Percentiles rank a stretch among this genome's conserved stretches.
These are phyloP conservation scores for Sapajus apella DNA, from an alignment of 2,113 vertebrate species.

Conservation along the genomic window DNA sequence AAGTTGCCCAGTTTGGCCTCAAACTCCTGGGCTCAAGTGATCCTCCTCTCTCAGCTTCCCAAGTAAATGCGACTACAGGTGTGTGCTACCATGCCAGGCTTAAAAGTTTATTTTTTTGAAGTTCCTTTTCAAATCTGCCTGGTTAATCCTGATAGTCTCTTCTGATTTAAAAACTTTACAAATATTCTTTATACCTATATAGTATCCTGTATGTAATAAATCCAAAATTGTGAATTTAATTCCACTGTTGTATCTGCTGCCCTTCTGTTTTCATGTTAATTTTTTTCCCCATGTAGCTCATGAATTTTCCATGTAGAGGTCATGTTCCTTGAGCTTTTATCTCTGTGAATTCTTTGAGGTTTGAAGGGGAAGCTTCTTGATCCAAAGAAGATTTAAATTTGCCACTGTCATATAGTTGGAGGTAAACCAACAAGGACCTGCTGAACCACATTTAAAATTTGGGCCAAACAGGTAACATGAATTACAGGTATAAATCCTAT, in stretches of 20 bases:
- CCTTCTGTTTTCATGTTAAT: not conserved
- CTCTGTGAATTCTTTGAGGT: not conserved
- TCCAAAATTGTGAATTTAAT: not conserved
- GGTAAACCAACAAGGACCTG: not conserved
- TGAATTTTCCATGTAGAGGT: not conserved
- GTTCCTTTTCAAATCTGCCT: not conserved
- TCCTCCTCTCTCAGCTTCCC: not conserved
- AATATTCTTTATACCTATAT: not conserved
- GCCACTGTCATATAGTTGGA: not conserved
- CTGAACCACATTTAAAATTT: not conserved
- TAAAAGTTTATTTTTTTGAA: not conserved
- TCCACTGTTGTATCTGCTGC: not conserved
- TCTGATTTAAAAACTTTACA: not conserved
- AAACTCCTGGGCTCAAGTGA: not conserved
- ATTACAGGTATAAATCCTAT: not conserved
- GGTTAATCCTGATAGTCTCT: not conserved
- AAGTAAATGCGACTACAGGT: not conserved
- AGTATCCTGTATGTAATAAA: not conserved
- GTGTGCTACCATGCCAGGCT: not conserved
- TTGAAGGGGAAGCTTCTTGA: not conserved
- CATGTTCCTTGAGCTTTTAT: not conserved
- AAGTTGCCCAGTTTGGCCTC: not conserved
- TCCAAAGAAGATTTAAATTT: constrained; percentile 27
- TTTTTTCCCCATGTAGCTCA: not conserved
- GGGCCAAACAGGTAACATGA: not conserved